These are phyloP conservation scores for Aspidapion aeneum DNA, from an alignment of 2,888 invertebrate species.

Conservation along the genomic window DNA sequence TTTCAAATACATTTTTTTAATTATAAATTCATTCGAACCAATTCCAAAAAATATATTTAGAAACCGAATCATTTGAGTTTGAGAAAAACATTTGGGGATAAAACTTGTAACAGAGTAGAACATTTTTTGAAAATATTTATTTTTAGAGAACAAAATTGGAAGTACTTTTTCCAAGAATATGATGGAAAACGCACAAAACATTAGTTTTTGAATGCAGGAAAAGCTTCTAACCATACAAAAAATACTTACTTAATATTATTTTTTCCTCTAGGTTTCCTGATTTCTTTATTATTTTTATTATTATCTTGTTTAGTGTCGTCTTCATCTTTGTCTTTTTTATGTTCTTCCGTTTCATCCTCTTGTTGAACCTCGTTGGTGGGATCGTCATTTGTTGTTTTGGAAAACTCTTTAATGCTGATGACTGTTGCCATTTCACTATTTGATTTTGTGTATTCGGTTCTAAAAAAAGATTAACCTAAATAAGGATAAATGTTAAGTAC, in stretches of 20 bases:
- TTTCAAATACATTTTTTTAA: too few relatives aligned
- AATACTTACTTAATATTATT: slow-evolving; percentile 34
- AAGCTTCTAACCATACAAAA: too few relatives aligned
- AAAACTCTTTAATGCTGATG: slow-evolving; percentile 53
- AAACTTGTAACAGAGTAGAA: too few relatives aligned
- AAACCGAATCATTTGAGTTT: too few relatives aligned
- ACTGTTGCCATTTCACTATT: slow-evolving; percentile 55
- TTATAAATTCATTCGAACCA: too few relatives aligned
- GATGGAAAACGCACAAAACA: too few relatives aligned
- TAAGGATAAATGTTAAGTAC: not conserved
- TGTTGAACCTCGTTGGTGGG: slow-evolving; percentile 43
- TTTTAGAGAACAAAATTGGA: too few relatives aligned
- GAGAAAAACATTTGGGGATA: too few relatives aligned
- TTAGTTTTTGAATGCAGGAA: too few relatives aligned
- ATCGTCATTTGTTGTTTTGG: slow-evolving; percentile 33
- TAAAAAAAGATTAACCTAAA: slow-evolving; percentile 20
- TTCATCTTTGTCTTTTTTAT: slow-evolving; percentile 33
- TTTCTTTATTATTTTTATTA: slow-evolving; percentile 25
- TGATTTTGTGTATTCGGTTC: slow-evolving; percentile 57
- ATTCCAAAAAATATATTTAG: too few relatives aligned
- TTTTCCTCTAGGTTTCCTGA: slow-evolving; percentile 31
- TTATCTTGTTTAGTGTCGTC: slow-evolving; percentile 30
- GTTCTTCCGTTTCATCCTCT: slow-evolving; percentile 43
- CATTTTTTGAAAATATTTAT: too few relatives aligned
- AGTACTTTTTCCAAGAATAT: too few relatives aligned